These are phyloP conservation scores for Epizoanthus fatuus DNA, from an alignment of 92 coral and sea anemone species.

Conservation along the genomic window DNA sequence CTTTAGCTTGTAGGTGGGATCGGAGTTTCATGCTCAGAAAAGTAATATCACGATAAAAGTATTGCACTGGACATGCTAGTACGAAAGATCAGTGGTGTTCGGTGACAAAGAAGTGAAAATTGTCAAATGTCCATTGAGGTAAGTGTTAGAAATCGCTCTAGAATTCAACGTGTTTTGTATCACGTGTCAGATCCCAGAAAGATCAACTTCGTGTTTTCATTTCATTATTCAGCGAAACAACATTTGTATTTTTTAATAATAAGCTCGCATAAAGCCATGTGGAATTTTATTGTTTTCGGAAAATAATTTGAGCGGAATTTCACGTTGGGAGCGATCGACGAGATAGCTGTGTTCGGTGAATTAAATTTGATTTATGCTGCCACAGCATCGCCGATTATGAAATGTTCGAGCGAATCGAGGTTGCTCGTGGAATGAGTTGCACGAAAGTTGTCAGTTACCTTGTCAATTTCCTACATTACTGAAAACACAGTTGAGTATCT, in stretches of 20 bases:
- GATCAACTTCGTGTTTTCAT: constrained; percentile 4
- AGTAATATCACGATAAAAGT: not conserved
- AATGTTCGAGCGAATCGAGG: constrained; percentile 12
- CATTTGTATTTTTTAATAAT: constrained; percentile 5
- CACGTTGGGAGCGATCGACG: not conserved
- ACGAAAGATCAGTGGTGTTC: constrained; percentile 1
- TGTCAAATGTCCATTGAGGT: constrained; percentile 47
- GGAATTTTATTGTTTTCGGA: constrained; percentile 1
- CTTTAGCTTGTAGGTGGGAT: constrained; percentile 16
- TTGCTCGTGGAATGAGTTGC: not conserved
- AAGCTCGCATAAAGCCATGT: not conserved
- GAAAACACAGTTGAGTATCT: not conserved
- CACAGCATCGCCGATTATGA: constrained; percentile 7
- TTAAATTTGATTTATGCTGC: not conserved
- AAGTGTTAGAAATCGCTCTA: not conserved
- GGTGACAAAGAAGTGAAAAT: constrained; percentile 1
- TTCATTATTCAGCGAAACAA: constrained; percentile 11
- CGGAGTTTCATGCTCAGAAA: constrained; percentile 7
- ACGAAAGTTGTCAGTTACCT: constrained; percentile 1
- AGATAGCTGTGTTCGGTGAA: not conserved
- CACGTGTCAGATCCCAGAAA: constrained; percentile 33
- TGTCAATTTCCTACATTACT: constrained; percentile 7
- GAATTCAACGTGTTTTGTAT: constrained; percentile 10
- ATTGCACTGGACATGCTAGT: constrained; percentile 26
- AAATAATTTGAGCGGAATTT: constrained; percentile 10